phyloP scores from a whole-genome alignment of 2,113 vertebrate species.

The Ginglymostoma cirratum region DNA sequence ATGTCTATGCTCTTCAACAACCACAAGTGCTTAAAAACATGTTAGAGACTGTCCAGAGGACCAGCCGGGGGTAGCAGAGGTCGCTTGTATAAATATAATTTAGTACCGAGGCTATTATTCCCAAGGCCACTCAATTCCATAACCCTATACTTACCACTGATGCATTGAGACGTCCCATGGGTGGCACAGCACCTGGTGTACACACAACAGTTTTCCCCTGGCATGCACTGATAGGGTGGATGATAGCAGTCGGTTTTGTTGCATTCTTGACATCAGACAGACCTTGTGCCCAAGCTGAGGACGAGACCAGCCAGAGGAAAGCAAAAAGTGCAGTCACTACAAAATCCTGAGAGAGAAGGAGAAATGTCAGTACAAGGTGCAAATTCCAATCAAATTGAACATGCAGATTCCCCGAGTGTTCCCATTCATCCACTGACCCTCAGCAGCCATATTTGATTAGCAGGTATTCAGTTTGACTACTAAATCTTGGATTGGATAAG shows the following conservation, averaged over 20 bases:
- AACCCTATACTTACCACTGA: slow-evolving; percentile 76
- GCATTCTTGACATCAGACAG: slow-evolving; percentile 72
- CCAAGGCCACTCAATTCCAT: background rate
- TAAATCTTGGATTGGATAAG: background rate
- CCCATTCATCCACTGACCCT: background rate
- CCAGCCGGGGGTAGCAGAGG: too few relatives aligned
- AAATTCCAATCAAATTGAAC: background rate
- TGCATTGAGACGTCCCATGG: slow-evolving; percentile 79
- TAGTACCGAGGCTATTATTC: background rate
- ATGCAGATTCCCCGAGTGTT: background rate
- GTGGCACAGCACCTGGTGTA: slow-evolving; percentile 57
- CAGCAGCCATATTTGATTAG: background rate
- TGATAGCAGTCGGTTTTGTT: slow-evolving; percentile 60
- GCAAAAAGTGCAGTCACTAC: slow-evolving; percentile 71
- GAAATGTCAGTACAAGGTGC: background rate
- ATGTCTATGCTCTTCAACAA: background rate
- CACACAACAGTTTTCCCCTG: slow-evolving; percentile 44
- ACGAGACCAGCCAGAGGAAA: slow-evolving; percentile 83
- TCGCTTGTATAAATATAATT: background rate
- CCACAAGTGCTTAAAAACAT: background rate
- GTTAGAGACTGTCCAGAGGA: too few relatives aligned
- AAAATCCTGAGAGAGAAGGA: slow-evolving; percentile 65
- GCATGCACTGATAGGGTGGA: slow-evolving; percentile 52
- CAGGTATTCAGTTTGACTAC: background rate
- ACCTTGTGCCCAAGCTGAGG: slow-evolving; percentile 88